These are phyloP conservation scores for Otocyon megalotis DNA, from an alignment of 2,113 vertebrate genomes.

Conservation along the genomic window DNA sequence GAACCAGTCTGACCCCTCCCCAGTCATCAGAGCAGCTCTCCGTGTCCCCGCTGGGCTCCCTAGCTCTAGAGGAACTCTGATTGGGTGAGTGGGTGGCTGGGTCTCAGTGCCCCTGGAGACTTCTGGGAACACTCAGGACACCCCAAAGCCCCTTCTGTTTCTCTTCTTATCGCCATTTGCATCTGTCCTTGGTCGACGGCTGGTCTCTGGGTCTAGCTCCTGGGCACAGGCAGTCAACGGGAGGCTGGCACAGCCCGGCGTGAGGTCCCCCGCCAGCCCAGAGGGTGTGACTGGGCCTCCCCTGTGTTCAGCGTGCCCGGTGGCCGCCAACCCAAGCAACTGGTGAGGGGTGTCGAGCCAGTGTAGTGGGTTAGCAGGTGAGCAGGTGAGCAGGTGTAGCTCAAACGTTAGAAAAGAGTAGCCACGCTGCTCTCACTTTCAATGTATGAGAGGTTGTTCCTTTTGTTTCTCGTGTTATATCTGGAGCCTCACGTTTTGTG, in stretches of 20 bases:
- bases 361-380: too few species aligned
- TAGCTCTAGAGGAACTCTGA: too few species aligned
- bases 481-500: fast-evolving
- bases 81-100: too few species aligned
- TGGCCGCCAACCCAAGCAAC: fast-evolving
- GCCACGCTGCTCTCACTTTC: not conserved
- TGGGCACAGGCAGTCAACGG: not conserved
- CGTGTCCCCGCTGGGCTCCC: not conserved
- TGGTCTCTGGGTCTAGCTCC: not conserved
- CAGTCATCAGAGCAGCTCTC: not conserved
- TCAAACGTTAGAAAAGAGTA: not conserved
- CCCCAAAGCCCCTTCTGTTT: not conserved
- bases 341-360: fast-evolving
- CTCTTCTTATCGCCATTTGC: not conserved
- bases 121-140: not conserved
- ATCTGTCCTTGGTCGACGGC: too few species aligned
- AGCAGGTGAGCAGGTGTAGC: too few species aligned
- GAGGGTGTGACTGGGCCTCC: fast-evolving
- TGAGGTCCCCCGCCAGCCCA: fast-evolving
- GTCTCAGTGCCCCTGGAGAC: fast-evolving
- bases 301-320: fast-evolving
- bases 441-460: not conserved
- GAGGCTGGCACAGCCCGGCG: not conserved
- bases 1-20: not conserved
- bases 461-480: fast-evolving